These are phyloP conservation scores for Bombus waltoni DNA, from an alignment of 1,140 invertebrate species.

Conservation along the genomic window DNA sequence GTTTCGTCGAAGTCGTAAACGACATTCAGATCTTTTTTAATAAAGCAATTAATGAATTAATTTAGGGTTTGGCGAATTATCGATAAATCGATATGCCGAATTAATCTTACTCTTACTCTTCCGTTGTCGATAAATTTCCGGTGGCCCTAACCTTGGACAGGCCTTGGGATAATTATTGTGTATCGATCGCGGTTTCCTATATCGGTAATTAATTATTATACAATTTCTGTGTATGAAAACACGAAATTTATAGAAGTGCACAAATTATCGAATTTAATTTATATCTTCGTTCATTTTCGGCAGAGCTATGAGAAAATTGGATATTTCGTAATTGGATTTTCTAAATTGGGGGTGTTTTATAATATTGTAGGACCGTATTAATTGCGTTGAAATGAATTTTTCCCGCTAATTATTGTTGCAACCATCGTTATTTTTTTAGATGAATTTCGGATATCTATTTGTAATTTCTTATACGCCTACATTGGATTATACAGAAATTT, in stretches of 20 bases:
- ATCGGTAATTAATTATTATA: neutral
- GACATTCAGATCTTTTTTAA: neutral
- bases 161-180: neutral
- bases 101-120: constrained; percentile 13
- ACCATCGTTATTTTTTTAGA: neutral
- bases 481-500: no score
- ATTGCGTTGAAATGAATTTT: neutral
- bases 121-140: constrained; percentile 30
- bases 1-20: no score
- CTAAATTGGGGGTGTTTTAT: neutral
- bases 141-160: neutral
- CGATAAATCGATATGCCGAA: neutral
- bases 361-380: neutral
- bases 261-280: neutral
- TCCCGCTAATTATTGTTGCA: neutral
- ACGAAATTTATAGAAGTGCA: neutral
- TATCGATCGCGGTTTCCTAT: neutral
- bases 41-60: no score
- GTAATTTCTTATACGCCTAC: no score
- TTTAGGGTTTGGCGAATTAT: neutral
- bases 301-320: neutral
- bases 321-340: neutral
- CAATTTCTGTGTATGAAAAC: neutral
- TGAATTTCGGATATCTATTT: no score
- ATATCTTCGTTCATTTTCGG: neutral